A percentile compares a stretch with the other conserved stretches of the same genome.
Evolutionary conservation across 2,797 vertebrate species (phyloP).

Genomic region (Helostoma temminkii): DNA sequence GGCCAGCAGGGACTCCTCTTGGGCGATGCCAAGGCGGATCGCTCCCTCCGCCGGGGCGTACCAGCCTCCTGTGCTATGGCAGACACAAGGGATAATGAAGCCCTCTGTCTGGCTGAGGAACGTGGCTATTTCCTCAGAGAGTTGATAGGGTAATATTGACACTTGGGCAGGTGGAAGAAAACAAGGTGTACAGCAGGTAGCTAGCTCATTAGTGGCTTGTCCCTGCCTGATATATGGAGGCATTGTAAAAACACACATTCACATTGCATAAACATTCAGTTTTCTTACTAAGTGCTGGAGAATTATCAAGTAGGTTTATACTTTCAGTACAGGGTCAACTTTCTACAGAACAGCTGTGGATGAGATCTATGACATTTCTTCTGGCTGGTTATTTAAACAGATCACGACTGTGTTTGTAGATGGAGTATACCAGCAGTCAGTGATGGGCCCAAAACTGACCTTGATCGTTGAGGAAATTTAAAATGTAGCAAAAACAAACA

Average conservation of each 20-base stretch:
- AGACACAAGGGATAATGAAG: constrained; percentile 80
- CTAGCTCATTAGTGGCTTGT: constrained; percentile 65
- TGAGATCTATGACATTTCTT: constrained; percentile 17
- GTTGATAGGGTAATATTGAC: constrained; percentile 66
- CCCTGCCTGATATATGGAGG: constrained; percentile 43
- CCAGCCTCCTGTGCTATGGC: constrained; percentile 72
- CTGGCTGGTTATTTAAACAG: constrained; percentile 14
- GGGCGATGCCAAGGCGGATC: constrained; percentile 77
- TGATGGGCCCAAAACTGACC: constrained; percentile 30
- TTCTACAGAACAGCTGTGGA: constrained; percentile 39
- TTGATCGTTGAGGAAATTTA: constrained; percentile 39
- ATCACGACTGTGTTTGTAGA: not conserved
- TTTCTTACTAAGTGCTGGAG: constrained; percentile 27
- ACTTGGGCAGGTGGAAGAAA: constrained; percentile 76
- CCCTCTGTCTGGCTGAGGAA: constrained; percentile 69
- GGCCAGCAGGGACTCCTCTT: constrained; percentile 78
- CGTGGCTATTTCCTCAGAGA: constrained; percentile 66
- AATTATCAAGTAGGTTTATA: constrained; percentile 42
- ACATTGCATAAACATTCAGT: constrained; percentile 28
- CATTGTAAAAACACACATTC: constrained; percentile 43
- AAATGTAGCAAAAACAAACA: constrained; percentile 31
- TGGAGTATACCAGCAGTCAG: constrained; percentile 19
- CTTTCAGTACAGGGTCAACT: constrained; percentile 23
- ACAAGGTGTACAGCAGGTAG: constrained; percentile 76
- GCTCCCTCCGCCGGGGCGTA: constrained; percentile 61